Conservation (phyloP, 2,888 invertebrate species). For the Leptogaster cylindrica region DNA sequence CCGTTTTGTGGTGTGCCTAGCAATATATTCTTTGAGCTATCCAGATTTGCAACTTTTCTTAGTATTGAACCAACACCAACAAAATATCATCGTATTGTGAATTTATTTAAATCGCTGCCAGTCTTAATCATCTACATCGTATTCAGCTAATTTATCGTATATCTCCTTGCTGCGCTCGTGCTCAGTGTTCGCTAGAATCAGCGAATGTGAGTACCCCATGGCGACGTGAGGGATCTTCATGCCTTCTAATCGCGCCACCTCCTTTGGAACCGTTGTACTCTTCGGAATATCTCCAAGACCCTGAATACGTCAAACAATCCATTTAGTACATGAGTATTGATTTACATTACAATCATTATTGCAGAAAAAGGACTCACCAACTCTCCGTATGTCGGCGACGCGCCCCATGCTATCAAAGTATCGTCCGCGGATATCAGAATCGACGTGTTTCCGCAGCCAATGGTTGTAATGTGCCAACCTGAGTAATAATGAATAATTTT, state of each 20-base stretch:
- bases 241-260: slow-evolving; percentile 78
- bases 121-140: slow-evolving; percentile 60
- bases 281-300: slow-evolving; percentile 89
- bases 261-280: slow-evolving; percentile 85
- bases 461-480: slow-evolving; percentile 88
- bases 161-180: slow-evolving; percentile 65
- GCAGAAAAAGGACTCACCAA: slow-evolving; percentile 66
- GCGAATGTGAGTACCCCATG: slow-evolving; percentile 86
- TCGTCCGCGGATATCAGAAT: slow-evolving; percentile 89
- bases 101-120: slow-evolving; percentile 6
- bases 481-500: no score
- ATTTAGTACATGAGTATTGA: not conserved
- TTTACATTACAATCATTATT: slow-evolving; percentile 52
- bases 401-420: slow-evolving; percentile 89
- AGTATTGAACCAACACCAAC: slow-evolving; percentile 36
- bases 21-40: slow-evolving; percentile 30
- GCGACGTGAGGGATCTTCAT: slow-evolving; percentile 78
- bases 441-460: slow-evolving; percentile 84
- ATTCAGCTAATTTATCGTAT: slow-evolving; percentile 64
- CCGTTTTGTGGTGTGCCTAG: slow-evolving; percentile 25
- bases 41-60: slow-evolving; percentile 24
- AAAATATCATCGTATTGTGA: slow-evolving; percentile 3
- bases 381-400: slow-evolving; percentile 93
- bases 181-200: slow-evolving; percentile 68
- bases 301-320: slow-evolving; percentile 60